These are phyloP conservation scores for Leistus spinibarbis DNA, from an alignment of 2,888 invertebrate genomes.

Conservation along the genomic window DNA sequence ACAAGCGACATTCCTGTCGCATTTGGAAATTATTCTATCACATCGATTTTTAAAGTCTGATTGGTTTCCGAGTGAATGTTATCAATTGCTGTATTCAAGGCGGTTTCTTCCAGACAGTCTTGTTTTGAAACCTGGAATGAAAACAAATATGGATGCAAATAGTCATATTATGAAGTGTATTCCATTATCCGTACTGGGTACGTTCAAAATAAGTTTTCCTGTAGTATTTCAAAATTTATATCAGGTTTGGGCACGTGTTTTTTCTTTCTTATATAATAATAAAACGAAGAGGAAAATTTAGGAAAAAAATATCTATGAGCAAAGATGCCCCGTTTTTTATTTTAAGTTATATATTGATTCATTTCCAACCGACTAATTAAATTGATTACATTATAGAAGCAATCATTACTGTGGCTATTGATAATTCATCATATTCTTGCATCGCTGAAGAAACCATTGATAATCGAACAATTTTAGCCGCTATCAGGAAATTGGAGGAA, in stretches of 20 bases:
- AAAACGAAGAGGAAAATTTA: too few relatives aligned
- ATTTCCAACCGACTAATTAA: too few relatives aligned
- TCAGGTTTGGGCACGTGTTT: too few relatives aligned
- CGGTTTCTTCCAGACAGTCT: slow-evolving; percentile 3
- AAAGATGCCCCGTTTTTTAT: too few relatives aligned
- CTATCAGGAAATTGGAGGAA: slow-evolving; percentile 10
- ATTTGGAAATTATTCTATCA: slow-evolving; percentile 52
- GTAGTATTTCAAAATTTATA: background rate
- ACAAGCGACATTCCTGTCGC: slow-evolving; percentile 54
- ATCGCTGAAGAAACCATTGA: slow-evolving; percentile 11
- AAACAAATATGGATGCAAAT: slow-evolving; percentile 6
- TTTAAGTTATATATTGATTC: too few relatives aligned
- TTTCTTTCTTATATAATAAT: too few relatives aligned
- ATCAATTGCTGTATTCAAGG: slow-evolving; percentile 14
- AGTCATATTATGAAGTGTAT: background rate
- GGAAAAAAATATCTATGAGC: too few relatives aligned
- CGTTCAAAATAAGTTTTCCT: background rate
- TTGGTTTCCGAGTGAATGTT: slow-evolving; percentile 19
- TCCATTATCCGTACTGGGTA: background rate
- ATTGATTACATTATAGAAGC: slow-evolving; percentile 22
- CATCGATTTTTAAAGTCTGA: slow-evolving; percentile 23
- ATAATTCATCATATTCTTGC: slow-evolving; percentile 12
- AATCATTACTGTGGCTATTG: slow-evolving; percentile 14
- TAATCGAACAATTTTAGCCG: slow-evolving; percentile 8
- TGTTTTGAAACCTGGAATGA: slow-evolving; percentile 26